Evolutionary conservation across 2,797 vertebrate species (phyloP), one percentile per base, ranked within the genome.

Genomic region (Peromyscus nudipes): DNA sequence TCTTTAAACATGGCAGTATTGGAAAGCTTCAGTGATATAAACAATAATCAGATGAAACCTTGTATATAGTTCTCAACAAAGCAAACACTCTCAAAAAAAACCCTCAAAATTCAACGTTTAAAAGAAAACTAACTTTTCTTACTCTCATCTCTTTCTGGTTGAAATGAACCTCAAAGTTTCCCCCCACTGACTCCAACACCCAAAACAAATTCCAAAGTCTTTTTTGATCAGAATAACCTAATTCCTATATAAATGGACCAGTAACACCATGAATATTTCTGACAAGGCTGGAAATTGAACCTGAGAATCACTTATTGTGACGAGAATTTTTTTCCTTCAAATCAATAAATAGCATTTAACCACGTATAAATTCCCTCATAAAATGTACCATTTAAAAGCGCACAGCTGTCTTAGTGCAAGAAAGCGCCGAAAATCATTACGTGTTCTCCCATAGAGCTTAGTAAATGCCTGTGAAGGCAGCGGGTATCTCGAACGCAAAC

Each of bases 321-420:
- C 29, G 25, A 62, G 10, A 65, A 17, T 8, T 75, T 87, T 87
- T 75, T 57, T 52, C 49, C 25, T 88, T 57, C 49, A 37, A 69
- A 87, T 87, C 65, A 71, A 55, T 16, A 87, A 71, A 57, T 31
- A 40, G 46, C 37, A 62, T 17, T n/a, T 55, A 40, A 55, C 27
- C 21, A 60, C 57, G 71, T n/a, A 3, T 31, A 81, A 86, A 10
- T 79, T 81, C 40, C 62, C 25, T 73, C 31, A n/a, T 11, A 81
- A 67, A 77, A 77, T 76, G 73, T 82, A 37, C 52, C 27, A 29
- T 76, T 88, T 96, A 21, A 82, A 94, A 96, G 40, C 19, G n/a
- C 43, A 16, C 65, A 64, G 40, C 11, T 49, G 31, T 40, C 27
- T 62, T n/a, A n/a, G n/a, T 43, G 49, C 31, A 4, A 27, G 52